Conservation (phyloP, 2,797 vertebrate genomes). For the Lagothrix lagotricha region DNA sequence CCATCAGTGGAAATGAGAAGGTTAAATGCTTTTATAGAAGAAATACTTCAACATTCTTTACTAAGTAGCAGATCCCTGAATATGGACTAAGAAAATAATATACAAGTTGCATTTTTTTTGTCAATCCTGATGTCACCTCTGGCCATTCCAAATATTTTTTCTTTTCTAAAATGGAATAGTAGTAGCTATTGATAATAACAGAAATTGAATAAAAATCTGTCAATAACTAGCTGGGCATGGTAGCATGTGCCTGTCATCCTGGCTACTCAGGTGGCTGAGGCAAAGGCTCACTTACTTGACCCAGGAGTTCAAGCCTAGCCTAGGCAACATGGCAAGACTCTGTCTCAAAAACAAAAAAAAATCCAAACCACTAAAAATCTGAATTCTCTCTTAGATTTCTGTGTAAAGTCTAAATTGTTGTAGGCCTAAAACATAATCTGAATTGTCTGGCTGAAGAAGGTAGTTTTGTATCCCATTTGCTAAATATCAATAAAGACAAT, state of each 20-base stretch:
- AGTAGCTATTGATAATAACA: background rate
- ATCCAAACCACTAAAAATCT: background rate
- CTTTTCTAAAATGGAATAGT: background rate
- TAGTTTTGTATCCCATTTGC: background rate
- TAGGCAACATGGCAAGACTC: background rate
- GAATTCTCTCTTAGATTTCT: background rate
- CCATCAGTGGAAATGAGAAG: background rate
- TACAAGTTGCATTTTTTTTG: background rate
- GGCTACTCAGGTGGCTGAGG: background rate
- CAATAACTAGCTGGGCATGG: background rate
- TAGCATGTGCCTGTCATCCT: background rate
- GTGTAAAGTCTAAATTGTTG: background rate
- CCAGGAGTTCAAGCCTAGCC: background rate
- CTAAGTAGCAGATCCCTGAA: background rate
- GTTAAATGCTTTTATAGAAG: background rate
- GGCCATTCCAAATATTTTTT: background rate
- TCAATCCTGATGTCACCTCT: background rate
- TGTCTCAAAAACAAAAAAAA: background rate
- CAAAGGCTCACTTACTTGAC: background rate
- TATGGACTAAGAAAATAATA: background rate
- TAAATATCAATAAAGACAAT: background rate
- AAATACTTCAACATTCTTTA: slow-evolving; percentile 9
- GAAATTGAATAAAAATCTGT: background rate
- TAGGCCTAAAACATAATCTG: background rate
- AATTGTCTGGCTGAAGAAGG: background rate